phyloP scores from a whole-genome alignment of 2,113 vertebrate species.

The Oncorhynchus mykiss region DNA sequence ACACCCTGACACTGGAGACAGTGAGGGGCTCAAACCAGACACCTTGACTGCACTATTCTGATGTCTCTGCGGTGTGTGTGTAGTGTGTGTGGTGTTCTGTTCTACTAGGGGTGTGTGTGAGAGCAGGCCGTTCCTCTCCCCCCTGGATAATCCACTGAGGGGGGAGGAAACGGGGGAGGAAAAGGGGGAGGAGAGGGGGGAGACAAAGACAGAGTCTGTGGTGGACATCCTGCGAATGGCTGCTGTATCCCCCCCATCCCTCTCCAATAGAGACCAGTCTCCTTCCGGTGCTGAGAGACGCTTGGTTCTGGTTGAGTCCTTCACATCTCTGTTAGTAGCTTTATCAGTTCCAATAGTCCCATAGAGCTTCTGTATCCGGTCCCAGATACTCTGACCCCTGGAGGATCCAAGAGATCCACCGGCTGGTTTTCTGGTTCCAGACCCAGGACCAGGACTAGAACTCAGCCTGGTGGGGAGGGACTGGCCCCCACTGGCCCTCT shows the following conservation, averaged over 20 bases:
- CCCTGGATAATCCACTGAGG: conserved; percentile 32
- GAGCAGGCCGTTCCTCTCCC: conserved; percentile 29
- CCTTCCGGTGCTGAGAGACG: conserved; percentile 17
- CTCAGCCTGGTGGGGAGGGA: conserved; percentile 62
- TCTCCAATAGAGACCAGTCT: conserved; percentile 7
- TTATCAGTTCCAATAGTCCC: conserved; percentile 37
- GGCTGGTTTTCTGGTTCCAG: conserved; percentile 19
- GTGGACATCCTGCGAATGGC: conserved; percentile 8
- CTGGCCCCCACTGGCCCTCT: conserved; percentile 34
- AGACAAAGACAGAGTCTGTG: background rate
- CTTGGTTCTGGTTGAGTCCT: conserved; percentile 33
- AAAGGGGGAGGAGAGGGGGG: background rate
- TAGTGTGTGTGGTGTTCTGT: background rate
- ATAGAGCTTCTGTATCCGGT: conserved; percentile 69
- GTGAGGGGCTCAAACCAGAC: conserved; percentile 5
- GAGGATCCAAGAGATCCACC: conserved; percentile 27
- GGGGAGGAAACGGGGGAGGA: conserved; percentile 44
- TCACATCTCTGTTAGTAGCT: background rate
- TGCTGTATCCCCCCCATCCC: background rate
- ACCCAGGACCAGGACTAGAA: conserved; percentile 20
- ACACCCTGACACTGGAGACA: conserved; percentile 8
- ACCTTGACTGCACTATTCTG: background rate
- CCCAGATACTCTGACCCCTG: conserved; percentile 60
- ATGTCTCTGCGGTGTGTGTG: background rate
- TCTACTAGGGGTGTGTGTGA: background rate